These are phyloP conservation scores for Mustela erminea DNA, from an alignment of 2,797 vertebrate species.

Conservation along the genomic window DNA sequence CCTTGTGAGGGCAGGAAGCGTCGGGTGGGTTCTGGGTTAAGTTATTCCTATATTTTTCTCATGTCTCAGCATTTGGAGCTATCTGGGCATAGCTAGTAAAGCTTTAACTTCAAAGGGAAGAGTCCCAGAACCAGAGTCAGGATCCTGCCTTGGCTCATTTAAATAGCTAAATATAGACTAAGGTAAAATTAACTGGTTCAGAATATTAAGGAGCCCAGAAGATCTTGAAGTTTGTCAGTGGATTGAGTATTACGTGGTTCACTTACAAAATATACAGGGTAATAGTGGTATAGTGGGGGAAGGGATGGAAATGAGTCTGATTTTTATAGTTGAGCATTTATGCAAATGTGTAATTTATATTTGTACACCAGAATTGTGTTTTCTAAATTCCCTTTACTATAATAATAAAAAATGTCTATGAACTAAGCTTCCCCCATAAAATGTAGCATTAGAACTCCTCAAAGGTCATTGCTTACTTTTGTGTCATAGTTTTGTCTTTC, in stretches of 20 bases:
- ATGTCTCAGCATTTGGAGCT: constrained; percentile 46
- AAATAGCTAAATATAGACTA: neutral
- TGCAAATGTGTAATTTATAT: constrained; percentile 46
- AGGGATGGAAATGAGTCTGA: constrained; percentile 30
- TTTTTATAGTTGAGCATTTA: constrained; percentile 46
- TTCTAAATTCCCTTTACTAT: neutral
- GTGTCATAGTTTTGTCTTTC: constrained; percentile 49
- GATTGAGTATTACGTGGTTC: constrained; percentile 21
- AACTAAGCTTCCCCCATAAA: constrained; percentile 17
- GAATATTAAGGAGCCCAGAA: constrained; percentile 45
- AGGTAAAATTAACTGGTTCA: constrained; percentile 26
- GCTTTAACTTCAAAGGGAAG: constrained; percentile 55
- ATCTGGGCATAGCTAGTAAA: constrained; percentile 15
- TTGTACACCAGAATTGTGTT: constrained; percentile 2
- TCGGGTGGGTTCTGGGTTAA: constrained; percentile 49
- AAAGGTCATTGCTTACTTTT: constrained; percentile 36
- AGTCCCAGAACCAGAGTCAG: neutral
- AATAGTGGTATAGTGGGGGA: neutral
- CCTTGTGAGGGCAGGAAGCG: constrained; percentile 26
- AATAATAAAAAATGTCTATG: constrained; percentile 53
- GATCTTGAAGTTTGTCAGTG: neutral
- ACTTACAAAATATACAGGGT: constrained; percentile 29
- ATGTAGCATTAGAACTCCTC: constrained; percentile 3
- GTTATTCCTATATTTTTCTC: constrained; percentile 62
- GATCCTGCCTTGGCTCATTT: neutral